A percentile compares a stretch with the other conserved stretches of the same genome.
These are phyloP conservation scores for Aphidius gifuensis DNA, from an alignment of 1,140 invertebrate genomes.

Conservation along the genomic window DNA sequence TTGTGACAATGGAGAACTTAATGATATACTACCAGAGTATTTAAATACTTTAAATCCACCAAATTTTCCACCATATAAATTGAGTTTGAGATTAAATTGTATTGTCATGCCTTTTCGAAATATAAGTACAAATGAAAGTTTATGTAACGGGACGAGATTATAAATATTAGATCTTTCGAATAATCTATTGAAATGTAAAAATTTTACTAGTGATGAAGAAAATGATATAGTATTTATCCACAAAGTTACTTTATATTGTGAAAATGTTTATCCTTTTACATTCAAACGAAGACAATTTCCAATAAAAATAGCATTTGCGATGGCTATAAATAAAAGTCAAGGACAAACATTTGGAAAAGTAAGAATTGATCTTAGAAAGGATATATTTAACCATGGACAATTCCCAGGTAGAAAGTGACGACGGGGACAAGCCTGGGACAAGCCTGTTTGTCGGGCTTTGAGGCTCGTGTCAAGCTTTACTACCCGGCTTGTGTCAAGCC, in stretches of 20 bases:
- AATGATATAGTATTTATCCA: not conserved
- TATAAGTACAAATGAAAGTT: not conserved
- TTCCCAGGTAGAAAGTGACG: too few species aligned
- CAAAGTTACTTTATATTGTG: not conserved
- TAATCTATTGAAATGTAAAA: conserved; percentile 4
- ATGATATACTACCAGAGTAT: conserved; percentile 12
- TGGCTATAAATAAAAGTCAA: too few species aligned
- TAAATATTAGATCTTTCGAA: not conserved
- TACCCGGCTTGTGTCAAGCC: too few species aligned
- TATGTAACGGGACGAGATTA: conserved; percentile 1
- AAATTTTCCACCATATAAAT: not conserved
- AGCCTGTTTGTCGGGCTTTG: too few species aligned
- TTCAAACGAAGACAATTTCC: conserved; percentile 3
- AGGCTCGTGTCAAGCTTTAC: too few species aligned
- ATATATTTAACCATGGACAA: too few species aligned
- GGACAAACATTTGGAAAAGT: too few species aligned
- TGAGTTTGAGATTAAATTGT: not conserved
- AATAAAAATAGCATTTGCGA: conserved; percentile 2
- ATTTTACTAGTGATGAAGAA: not conserved
- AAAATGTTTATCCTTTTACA: too few species aligned
- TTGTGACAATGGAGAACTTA: conserved; percentile 7
- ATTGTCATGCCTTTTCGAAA: conserved; percentile 1
- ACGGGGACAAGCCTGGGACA: too few species aligned
- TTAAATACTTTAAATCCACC: conserved; percentile 9
- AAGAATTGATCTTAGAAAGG: too few species aligned